phyloP scores from a whole-genome alignment of 2,797 vertebrate species.

The Gobio occitaniae region DNA sequence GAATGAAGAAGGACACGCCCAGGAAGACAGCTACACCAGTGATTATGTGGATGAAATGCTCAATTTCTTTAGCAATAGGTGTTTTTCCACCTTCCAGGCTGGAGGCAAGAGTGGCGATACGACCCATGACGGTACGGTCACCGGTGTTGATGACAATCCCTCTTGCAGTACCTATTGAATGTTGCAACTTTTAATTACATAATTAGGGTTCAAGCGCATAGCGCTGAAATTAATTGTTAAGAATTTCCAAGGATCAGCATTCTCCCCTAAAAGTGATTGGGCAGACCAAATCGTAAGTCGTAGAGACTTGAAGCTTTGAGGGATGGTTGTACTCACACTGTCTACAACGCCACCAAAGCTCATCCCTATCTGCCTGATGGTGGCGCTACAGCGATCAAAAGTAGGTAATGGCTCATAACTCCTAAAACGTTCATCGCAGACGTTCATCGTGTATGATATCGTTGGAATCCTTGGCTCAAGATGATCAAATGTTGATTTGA shows the following conservation, averaged over 20 bases:
- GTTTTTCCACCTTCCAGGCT: conserved; percentile 92
- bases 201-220: too few species aligned
- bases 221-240: background rate
- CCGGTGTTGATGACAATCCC: conserved; percentile 95
- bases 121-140: conserved; percentile 95
- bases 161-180: conserved; percentile 85
- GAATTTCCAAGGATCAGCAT: background rate
- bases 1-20: conserved; percentile 91
- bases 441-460: too few species aligned
- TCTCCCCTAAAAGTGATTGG: background rate
- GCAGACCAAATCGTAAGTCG: background rate
- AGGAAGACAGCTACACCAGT: conserved; percentile 96
- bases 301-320: too few species aligned
- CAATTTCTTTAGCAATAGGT: conserved; percentile 92
- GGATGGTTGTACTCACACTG: too few species aligned
- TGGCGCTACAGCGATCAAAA: too few species aligned
- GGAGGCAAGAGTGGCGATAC: conserved; percentile 92
- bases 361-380: too few species aligned
- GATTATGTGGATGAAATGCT: conserved; percentile 97
- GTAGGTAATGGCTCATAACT: too few species aligned
- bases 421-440: background rate
- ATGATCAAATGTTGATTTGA: too few species aligned
- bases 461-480: background rate
- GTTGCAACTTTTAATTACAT: background rate
- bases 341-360: too few species aligned